Evolutionary conservation across 2,113 vertebrate species (phyloP), one percentile per base, ranked within the genome.

Genomic region (Platycercus adscitus): DNA sequence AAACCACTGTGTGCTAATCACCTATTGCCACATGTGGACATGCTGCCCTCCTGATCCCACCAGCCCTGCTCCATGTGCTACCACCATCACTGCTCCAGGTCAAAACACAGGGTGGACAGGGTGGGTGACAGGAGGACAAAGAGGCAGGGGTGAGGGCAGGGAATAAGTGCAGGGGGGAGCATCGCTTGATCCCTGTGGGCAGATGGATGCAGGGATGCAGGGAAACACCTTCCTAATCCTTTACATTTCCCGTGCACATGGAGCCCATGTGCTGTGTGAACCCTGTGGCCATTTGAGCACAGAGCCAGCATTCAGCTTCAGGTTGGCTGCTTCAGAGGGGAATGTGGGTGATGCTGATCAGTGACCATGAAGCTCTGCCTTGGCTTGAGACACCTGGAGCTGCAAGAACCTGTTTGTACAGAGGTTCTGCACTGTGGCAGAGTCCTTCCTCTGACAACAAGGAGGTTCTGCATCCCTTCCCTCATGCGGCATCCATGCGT

Each of bases 401-500:
- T 92, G 39, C 37, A 66, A 43, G 49, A 16, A 20, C 3, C 25
- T n/a, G 5, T 37, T 35, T 20, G 1, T 10, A 16, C 0, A 23
- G 39, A 63, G 58, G 10, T 43, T 31, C 19, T 63, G 35, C 3
- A 4, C 77, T 46, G 19, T 31, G 63, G 15, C 28, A 2, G 31
- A 46, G 41, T 4, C 24, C 20, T 44, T 88, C 13, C 37, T 52
- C 23, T 73, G 68, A 26, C 49, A 43, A 23, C n/a, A 37, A 26
- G 29, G 31, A 43, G 25, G 52, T 61, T 61, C 49, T 92, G 35
- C 28, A 19, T 33, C 49, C 56, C 43, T 60, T 37, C 52, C 26
- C n/a, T 73, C 13, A 1, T 1, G 6, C 14, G 14, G 31, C 26
- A 49, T 9, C 46, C 56, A 1, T 0, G 1, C 11, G 17, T 33